phyloP scores from a whole-genome alignment of 1,140 invertebrate genomes.

The Meloidogyne hapla region DNA sequence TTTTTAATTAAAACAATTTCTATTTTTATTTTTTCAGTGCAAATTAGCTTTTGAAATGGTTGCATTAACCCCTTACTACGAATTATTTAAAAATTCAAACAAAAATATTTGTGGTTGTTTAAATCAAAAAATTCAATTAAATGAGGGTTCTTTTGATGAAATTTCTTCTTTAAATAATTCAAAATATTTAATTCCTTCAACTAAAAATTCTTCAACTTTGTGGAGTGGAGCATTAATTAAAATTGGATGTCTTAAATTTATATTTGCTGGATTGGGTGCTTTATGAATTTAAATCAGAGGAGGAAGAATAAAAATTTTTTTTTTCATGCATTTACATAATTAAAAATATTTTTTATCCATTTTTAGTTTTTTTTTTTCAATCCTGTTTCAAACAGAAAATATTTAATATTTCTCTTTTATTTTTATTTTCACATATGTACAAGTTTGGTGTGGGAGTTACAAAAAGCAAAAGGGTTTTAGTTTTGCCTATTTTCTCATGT shows the following conservation, averaged over 20 bases:
- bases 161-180: neutral
- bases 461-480: neutral
- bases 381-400: neutral
- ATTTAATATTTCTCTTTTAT: neutral
- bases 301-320: neutral
- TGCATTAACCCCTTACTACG: neutral
- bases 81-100: neutral
- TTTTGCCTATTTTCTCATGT: neutral
- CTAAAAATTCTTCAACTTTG: slow-evolving; percentile 13
- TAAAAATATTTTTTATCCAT: neutral
- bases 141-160: no score
- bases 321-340: neutral
- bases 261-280: slow-evolving; percentile 31
- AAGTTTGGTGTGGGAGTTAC: neutral
- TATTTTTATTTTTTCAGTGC: neutral
- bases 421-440: neutral
- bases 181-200: slow-evolving; percentile 18
- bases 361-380: slow-evolving; percentile 4
- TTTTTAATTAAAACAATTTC: neutral
- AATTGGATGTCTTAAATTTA: slow-evolving; percentile 30
- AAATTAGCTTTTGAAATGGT: slow-evolving; percentile 30
- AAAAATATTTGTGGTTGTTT: neutral
- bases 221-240: slow-evolving; percentile 33
- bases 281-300: neutral
- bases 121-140: neutral